These are phyloP conservation scores for Ectropis grisescens DNA, from an alignment of 1,140 invertebrate species.

Conservation along the genomic window DNA sequence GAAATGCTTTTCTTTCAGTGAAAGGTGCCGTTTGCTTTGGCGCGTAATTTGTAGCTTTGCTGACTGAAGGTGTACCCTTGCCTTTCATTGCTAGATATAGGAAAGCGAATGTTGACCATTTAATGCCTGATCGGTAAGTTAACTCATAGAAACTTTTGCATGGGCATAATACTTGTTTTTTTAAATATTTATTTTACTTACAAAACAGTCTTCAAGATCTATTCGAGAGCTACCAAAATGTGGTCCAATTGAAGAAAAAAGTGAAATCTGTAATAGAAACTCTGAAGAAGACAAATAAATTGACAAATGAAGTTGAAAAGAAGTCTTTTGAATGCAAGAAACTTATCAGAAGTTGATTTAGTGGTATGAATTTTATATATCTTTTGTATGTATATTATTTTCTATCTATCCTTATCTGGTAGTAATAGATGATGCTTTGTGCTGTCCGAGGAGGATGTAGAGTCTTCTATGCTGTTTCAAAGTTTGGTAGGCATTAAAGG, in stretches of 20 bases:
- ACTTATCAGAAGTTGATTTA: conserved; percentile 48
- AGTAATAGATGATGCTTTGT: too few relatives aligned
- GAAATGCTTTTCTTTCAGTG: conserved; percentile 40
- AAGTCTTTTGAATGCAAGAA: conserved; percentile 49
- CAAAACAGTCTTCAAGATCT: conserved; percentile 49
- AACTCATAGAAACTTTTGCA: too few relatives aligned
- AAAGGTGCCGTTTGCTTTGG: conserved; percentile 36
- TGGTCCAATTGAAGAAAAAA: conserved; percentile 51
- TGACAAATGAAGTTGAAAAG: conserved; percentile 45
- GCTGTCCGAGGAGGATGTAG: too few relatives aligned
- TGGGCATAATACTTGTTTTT: too few relatives aligned
- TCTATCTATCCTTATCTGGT: too few relatives aligned
- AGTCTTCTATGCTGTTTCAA: too few relatives aligned
- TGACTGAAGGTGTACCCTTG: conserved; percentile 58
- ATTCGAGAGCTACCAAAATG: conserved; percentile 52
- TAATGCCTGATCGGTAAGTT: conserved; percentile 57
- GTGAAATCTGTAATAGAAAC: conserved; percentile 45
- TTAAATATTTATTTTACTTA: conserved; percentile 13
- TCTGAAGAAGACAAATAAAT: conserved; percentile 46
- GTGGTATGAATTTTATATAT: conserved; percentile 36
- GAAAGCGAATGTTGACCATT: conserved; percentile 49
- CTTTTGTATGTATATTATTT: conserved; percentile 4
- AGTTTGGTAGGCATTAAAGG: too few relatives aligned
- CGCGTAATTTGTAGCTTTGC: conserved; percentile 49
- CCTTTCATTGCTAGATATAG: conserved; percentile 67